Evolutionary conservation across 2,888 invertebrate genomes (phyloP).

Genomic region (Cynaeus angustus): DNA sequence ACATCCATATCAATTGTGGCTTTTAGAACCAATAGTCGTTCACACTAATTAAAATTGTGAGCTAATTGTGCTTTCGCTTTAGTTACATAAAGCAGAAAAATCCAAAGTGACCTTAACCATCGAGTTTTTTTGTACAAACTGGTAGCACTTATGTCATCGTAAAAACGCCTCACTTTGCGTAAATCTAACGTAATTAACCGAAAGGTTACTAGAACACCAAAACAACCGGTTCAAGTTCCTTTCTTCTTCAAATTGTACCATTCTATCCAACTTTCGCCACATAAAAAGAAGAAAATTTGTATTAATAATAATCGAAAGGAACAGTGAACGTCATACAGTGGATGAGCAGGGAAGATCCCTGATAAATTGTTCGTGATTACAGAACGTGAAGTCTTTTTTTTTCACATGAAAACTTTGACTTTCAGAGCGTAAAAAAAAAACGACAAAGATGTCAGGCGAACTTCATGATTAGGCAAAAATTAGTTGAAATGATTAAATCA

Average conservation of each 20-base stretch:
- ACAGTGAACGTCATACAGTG: too few relatives aligned
- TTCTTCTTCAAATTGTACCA: neutral
- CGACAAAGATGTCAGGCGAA: neutral
- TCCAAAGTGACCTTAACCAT: neutral
- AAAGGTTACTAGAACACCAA: slow-evolving; percentile 9
- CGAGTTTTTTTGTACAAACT: neutral
- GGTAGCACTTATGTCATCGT: slow-evolving; percentile 6
- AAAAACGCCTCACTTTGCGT: neutral
- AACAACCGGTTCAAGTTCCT: neutral
- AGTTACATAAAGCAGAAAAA: too few relatives aligned
- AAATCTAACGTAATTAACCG: slow-evolving; percentile 9
- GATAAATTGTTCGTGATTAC: neutral
- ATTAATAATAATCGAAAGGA: too few relatives aligned
- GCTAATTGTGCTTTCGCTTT: too few relatives aligned
- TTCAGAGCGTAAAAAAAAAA: slow-evolving; percentile 28
- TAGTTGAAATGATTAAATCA: slow-evolving; percentile 1
- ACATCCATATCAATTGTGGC: too few relatives aligned
- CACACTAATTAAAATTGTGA: too few relatives aligned
- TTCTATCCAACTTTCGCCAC: neutral
- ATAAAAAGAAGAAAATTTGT: too few relatives aligned
- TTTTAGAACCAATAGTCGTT: too few relatives aligned
- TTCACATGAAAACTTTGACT: slow-evolving; percentile 12
- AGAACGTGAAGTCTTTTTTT: too few relatives aligned
- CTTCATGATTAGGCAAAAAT: neutral
- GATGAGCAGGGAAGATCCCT: too few relatives aligned